These are phyloP conservation scores for Eilema sororculum DNA, from an alignment of 2,888 invertebrate genomes.

Conservation along the genomic window DNA sequence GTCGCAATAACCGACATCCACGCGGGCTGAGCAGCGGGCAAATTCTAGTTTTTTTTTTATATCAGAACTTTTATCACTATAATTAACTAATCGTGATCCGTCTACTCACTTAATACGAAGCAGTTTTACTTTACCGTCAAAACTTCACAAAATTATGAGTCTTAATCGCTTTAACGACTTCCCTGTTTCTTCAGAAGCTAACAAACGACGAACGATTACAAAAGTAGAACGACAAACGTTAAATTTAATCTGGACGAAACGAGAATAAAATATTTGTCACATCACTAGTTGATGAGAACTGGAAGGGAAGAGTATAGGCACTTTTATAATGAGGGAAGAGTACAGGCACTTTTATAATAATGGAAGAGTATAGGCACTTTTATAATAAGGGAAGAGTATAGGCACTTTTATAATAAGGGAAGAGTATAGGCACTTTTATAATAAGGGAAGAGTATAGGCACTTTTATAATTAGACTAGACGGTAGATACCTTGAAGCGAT, in stretches of 20 bases:
- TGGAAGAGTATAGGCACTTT: too few relatives aligned
- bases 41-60: too few relatives aligned
- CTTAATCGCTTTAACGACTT: slow-evolving; percentile 23
- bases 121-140: background rate
- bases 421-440: slow-evolving; percentile 18
- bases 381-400: too few relatives aligned
- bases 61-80: background rate
- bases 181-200: slow-evolving; percentile 24
- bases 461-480: background rate
- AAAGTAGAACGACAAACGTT: slow-evolving; percentile 39
- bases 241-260: slow-evolving; percentile 41
- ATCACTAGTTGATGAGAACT: slow-evolving; percentile 8
- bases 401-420: slow-evolving; percentile 20
- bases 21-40: too few relatives aligned
- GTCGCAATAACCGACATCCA: too few relatives aligned
- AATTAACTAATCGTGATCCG: background rate
- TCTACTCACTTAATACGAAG: background rate
- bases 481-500: too few relatives aligned
- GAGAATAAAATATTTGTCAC: slow-evolving; percentile 40
- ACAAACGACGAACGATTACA: slow-evolving; percentile 33
- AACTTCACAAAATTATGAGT: slow-evolving; percentile 10
- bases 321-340: background rate
- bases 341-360: too few relatives aligned
- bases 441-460: background rate
- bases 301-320: background rate